Conservation (phyloP, 2,113 vertebrate species). For the Burhinus bistriatus region DNA sequence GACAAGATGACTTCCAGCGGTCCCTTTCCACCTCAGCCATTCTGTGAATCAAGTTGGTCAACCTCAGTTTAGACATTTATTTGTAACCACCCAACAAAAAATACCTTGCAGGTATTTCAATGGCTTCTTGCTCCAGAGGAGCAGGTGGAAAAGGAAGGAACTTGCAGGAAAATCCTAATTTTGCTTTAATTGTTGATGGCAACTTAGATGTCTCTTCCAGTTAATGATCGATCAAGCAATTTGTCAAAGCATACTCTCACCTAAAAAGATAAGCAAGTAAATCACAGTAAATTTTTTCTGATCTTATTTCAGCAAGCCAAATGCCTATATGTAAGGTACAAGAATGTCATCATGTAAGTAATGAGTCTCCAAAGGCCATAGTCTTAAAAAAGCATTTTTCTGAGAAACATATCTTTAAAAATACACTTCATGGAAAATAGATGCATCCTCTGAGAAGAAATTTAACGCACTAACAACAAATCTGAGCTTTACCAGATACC, state of each 20-base stretch:
- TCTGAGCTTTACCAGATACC: neutral
- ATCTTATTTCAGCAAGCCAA: neutral
- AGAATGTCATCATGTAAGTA: neutral
- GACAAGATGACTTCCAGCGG: neutral
- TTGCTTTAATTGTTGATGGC: neutral
- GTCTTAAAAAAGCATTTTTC: neutral
- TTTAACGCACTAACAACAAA: neutral
- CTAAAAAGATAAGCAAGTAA: neutral
- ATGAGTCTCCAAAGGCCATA: neutral
- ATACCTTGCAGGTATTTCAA: neutral
- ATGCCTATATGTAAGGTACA: neutral
- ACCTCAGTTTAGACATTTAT: neutral
- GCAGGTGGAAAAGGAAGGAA: neutral
- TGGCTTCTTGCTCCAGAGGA: neutral
- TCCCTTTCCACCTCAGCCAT: neutral
- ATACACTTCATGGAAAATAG: neutral
- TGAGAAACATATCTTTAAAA: neutral
- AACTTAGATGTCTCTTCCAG: neutral
- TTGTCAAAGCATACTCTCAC: neutral
- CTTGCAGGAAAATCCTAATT: neutral
- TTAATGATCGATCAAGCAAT: neutral
- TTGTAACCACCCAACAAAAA: neutral
- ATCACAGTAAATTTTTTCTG: neutral
- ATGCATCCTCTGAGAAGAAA: neutral
- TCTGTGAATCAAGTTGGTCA: neutral